Evolutionary conservation across 2,113 vertebrate species (phyloP).

Genomic region (Sylvietta virens): DNA sequence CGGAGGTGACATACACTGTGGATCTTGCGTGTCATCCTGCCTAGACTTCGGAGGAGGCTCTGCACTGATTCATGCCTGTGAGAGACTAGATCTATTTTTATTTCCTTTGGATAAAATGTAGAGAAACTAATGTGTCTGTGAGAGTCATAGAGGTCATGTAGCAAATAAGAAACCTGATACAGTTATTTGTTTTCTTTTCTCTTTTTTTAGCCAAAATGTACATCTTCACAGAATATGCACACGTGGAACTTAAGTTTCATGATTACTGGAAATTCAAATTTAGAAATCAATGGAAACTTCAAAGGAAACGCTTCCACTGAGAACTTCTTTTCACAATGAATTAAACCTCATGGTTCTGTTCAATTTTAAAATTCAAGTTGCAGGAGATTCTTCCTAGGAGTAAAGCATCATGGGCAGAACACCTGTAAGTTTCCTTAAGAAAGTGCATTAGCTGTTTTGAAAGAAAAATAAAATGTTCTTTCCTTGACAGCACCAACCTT

Average conservation of each 20-base stretch:
- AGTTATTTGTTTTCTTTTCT: not conserved
- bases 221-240: not conserved
- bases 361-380: not conserved
- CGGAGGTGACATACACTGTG: not conserved
- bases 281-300: not conserved
- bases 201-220: not conserved
- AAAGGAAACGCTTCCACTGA: not conserved
- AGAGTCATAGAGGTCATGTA: not conserved
- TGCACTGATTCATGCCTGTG: not conserved
- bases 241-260: not conserved
- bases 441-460: not conserved
- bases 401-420: not conserved
- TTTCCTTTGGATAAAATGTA: not conserved
- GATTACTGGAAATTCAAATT: not conserved
- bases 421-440: not conserved
- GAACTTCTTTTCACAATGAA: not conserved
- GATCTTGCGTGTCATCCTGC: not conserved
- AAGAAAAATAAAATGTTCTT: not conserved
- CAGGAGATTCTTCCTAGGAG: not conserved
- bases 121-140: not conserved
- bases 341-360: not conserved
- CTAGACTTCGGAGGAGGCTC: not conserved
- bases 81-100: not conserved
- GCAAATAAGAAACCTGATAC: not conserved
- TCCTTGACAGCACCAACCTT: not conserved